Evolutionary conservation across 2,888 invertebrate species (phyloP), one percentile per base, ranked within the genome.

Genomic region (Euzetes globulus): DNA sequence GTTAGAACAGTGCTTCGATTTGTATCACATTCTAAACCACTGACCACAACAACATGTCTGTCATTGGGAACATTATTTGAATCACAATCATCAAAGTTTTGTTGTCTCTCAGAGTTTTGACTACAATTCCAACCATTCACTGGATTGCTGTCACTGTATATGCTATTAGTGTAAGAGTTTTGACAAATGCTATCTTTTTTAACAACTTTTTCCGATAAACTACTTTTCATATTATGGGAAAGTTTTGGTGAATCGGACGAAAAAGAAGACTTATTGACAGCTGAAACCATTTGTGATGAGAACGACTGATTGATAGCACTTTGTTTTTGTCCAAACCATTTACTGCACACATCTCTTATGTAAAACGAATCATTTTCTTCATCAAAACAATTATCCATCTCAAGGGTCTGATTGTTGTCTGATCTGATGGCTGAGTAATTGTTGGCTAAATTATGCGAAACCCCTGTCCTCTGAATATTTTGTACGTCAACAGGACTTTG

Each of bases 121-220:
- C 29, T 37, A 2, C 4, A 41, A 41, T 37, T 41, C 22, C 17
- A 50, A n/a, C 2, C n/a, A 50, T 19, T 50, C 5, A 50, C 50
- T n/a, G 58, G 13, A 50, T 3, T 50, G 27, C 27, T 70, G 19
- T 47, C 15, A n/a, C 15, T 3, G 25, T 60, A 22, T 29, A 15
- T 29, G 4, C 41, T 22, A 68, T 37, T 68, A 11, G 19, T 68
- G 33, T 68, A 22, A 25, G 70, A 22, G 45, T 70, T 70, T 5
- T 70, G 70, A 70, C 70, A 70, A 45, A 70, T 70, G 25, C 13
- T 70, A 22, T 77, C 77, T 58, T 77, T 77, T 75, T 76, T 72
- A 63, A 77, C 76, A 45, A 77, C 73, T 55, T 77, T 77, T 50
- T 77, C 77, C 60, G 76, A 77, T 73, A 77, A 77, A 45, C 75